Evolutionary conservation across 2,797 vertebrate species (phyloP), one percentile per base, ranked within the genome.

Genomic region (Silurus lanzhouensis): DNA sequence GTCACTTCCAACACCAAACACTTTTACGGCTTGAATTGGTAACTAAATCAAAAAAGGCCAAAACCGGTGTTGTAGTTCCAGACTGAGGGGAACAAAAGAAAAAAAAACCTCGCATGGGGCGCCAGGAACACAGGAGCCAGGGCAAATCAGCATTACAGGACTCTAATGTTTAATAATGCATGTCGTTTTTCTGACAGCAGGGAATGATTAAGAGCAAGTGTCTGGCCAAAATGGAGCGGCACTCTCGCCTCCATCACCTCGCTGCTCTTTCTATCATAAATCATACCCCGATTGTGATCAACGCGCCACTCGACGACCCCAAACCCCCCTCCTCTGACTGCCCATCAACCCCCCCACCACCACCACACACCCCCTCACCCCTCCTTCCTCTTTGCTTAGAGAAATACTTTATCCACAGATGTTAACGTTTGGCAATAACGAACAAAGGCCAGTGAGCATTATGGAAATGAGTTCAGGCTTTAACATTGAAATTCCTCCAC

Each of bases 121-220:
- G 52, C 68, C 63, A 82, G 80, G 85, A 86, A 86, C 85, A 58
- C 71, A 57, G 81, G 67, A 77, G 58, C 80, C 81, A 80, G 79
- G 84, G 52, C 48, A 52, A 82, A 88, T 64, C 84, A 52, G 58
- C 83, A 76, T 89, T 84, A 88, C 88, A 70, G 82, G 80, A 80
- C 87, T 76, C 83, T 87, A 83, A 87, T 89, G 89, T 88, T 91
- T 87, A 90, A 91, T 90, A 91, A 91, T 91, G 87, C 90, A 91
- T 88, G 87, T 85, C 79, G 84, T 90, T 90, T 90, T 89, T 85
- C 88, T 83, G 85, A 88, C 84, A 84, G 81, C 55, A 9, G 88
- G 88, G 87, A 88, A 87, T 90, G 87, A 91, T 90, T 91, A 88
- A 85, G 86, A 88, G 83, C 74, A 74, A 19, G 75, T 84, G 83